Base-by-base conservation (phyloP, 2,113 vertebrate genomes). In the Eurypyga helias region DNA sequence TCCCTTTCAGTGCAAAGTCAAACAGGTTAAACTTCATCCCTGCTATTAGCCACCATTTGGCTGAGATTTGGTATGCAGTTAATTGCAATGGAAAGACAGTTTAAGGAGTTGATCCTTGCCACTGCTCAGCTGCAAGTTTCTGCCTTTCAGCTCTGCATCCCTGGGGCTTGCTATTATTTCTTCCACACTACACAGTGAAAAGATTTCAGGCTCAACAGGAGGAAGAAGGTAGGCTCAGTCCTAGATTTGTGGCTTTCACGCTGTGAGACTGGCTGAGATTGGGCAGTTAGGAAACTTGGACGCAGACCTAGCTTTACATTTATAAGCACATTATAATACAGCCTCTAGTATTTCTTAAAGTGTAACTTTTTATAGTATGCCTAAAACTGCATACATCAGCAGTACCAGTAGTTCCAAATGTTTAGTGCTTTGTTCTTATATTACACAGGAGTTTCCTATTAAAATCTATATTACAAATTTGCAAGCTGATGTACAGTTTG, bases 21-120 rank as follows among this genome's bases (percentile, higher is more conserved):
- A 96, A 72, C 89, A 96, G 96, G 94, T 85, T 96, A 89, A 95
- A 95, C 84, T 87, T 79, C 94, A 94, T 71, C 94, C 70, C 72
- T 78, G 60, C 89, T 87, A 71, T 88, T 61, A 86, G 79, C 71
- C 80, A 88, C 77, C 81, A 36, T 79, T 96, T 87, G 89, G 87
- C 61, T 65, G 48, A 65, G 80, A 91, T 65, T 64, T 45, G 6
- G 5, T 55, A 52, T 72, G 77, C 73, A 76, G 57, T 55, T 65
- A 67, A 94, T 20, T 72, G 83, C 87, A 76, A 82, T 23, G 65
- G 69, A 79, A 91, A 91, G 55, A 54, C 55, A 62, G n/a, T 79
- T 84, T 84, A 62, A 87, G 83, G 78, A 96, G 64, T 10, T 87
- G 69, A 84, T 87, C 69, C 93, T 79, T 82, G 93, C 64, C 69